A percentile compares a stretch with the other conserved stretches of the same genome.
phyloP scores from a whole-genome alignment of 2,113 vertebrate genomes.

The Malaclemys terrapin region DNA sequence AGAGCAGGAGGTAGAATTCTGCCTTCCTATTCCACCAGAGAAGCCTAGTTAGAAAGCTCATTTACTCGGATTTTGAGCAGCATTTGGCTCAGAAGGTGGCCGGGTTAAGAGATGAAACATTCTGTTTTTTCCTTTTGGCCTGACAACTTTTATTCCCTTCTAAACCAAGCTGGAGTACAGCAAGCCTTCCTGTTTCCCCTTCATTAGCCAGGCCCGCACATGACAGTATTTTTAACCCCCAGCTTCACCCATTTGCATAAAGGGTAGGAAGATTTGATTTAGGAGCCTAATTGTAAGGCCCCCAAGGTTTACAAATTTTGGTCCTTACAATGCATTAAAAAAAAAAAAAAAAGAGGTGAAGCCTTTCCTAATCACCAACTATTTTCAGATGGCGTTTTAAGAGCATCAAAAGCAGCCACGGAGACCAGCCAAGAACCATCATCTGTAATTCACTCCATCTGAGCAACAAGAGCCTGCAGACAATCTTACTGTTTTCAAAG shows the following conservation, averaged over 20 bases:
- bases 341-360: constrained; percentile 29
- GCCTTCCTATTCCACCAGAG: not conserved
- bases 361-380: not conserved
- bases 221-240: not conserved
- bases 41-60: not conserved
- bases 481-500: not conserved
- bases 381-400: not conserved
- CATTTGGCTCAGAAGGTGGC: not conserved
- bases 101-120: not conserved
- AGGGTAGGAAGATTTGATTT: not conserved
- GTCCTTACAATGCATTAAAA: not conserved
- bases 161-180: not conserved
- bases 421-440: not conserved
- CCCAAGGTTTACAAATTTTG: not conserved
- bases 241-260: not conserved
- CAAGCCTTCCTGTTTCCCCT: not conserved
- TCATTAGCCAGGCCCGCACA: not conserved
- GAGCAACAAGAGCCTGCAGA: not conserved
- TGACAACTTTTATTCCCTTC: fast-evolving
- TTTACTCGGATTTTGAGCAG: not conserved
- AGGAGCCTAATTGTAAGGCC: not conserved
- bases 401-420: not conserved
- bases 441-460: not conserved
- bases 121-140: not conserved
- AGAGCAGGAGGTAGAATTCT: not conserved